These are phyloP conservation scores for Spongilla lacustris DNA, from an alignment of 37 sponge, comb jelly and placozoan genomes.

Conservation along the genomic window DNA sequence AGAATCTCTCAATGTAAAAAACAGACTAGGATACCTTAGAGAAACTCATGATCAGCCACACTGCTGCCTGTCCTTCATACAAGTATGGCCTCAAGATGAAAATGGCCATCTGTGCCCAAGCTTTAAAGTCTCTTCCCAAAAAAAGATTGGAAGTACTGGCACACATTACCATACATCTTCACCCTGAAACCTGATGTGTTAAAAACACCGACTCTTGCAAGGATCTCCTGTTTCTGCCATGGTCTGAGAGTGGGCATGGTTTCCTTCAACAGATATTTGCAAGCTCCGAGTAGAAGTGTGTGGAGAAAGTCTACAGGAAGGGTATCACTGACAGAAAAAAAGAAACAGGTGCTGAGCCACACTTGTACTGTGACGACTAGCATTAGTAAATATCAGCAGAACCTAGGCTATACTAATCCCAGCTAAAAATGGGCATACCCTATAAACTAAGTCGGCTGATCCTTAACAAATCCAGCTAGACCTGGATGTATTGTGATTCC, in stretches of 20 bases:
- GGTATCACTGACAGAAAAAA: no score
- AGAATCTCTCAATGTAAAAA: no score
- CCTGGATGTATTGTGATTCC: no score
- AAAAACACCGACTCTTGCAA: constrained; percentile 27
- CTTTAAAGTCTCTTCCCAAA: constrained; percentile 59
- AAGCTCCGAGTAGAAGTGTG: constrained; percentile 42
- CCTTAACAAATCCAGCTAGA: no score
- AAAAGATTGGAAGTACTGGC: constrained; percentile 43
- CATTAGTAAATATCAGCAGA: no score
- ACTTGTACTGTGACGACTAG: no score
- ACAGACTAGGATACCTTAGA: neutral
- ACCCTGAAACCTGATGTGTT: constrained; percentile 41
- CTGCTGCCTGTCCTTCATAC: neutral
- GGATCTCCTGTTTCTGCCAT: constrained; percentile 25
- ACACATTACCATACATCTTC: constrained; percentile 18
- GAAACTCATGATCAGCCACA: neutral
- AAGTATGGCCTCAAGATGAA: constrained; percentile 26
- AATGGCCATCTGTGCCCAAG: constrained; percentile 26
- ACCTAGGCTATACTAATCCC: no score
- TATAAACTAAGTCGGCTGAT: no score
- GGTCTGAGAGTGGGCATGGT: constrained; percentile 8
- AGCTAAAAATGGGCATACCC: no score
- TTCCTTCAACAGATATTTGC: constrained; percentile 40
- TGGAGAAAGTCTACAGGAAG: constrained; percentile 50
- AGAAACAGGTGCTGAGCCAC: no score